Evolutionary conservation across 30 jellyfish, hydroid and myxozoan genomes (phyloP).

Genomic region (Calvadosia cruxmelitensis): DNA sequence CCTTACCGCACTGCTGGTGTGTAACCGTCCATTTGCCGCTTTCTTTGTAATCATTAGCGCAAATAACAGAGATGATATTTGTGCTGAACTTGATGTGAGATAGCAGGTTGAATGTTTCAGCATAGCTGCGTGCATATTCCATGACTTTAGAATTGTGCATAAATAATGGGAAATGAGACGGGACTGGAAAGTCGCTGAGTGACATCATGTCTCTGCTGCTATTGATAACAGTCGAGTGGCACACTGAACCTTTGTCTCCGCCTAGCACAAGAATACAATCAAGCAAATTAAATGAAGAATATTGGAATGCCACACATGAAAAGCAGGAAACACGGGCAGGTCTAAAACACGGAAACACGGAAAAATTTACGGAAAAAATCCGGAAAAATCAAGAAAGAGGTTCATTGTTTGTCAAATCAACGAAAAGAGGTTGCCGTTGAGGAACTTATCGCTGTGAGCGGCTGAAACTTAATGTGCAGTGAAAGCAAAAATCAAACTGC

Average conservation of each 20-base stretch:
- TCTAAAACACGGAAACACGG: no score
- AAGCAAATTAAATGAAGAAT: no score
- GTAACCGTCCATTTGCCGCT: conserved; percentile 53
- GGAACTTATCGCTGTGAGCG: no score
- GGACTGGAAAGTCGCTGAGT: conserved; percentile 77
- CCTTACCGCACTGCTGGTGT: conserved; percentile 49
- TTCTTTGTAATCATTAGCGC: conserved; percentile 29
- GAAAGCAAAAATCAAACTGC: no score
- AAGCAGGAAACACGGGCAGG: no score
- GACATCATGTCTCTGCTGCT: conserved; percentile 88
- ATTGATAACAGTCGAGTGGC: conserved; percentile 76
- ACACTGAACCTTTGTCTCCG: conserved; percentile 56
- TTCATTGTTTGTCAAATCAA: no score
- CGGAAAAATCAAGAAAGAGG: no score
- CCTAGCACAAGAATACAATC: no score
- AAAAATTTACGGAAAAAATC: no score
- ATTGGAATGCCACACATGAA: no score
- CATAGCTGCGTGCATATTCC: conserved; percentile 54
- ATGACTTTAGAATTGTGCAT: conserved; percentile 73
- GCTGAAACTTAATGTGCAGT: no score
- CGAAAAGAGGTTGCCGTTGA: no score
- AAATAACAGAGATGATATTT: conserved; percentile 22
- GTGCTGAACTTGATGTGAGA: conserved; percentile 46
- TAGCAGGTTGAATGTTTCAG: conserved; percentile 21
- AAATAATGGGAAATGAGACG: conserved; percentile 51